These are phyloP conservation scores for Malthinus flaveolus DNA, from an alignment of 2,888 invertebrate species.

Conservation along the genomic window DNA sequence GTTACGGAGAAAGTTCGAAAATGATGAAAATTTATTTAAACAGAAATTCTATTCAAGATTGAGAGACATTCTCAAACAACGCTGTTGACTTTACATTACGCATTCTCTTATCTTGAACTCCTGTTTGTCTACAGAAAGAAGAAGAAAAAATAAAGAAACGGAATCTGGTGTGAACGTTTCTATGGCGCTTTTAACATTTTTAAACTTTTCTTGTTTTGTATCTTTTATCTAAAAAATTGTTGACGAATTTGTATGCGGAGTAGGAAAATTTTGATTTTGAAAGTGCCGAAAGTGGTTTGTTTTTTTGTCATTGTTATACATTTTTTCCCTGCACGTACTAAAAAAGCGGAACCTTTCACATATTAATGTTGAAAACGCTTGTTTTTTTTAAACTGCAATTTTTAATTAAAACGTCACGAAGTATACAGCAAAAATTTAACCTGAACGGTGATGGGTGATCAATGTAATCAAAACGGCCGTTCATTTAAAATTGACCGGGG, in stretches of 20 bases:
- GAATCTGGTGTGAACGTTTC: conserved; percentile 17
- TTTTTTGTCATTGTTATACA: background rate
- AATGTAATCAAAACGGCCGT: too few relatives aligned
- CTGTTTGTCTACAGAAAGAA: conserved; percentile 14
- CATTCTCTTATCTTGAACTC: conserved; percentile 30
- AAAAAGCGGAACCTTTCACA: background rate
- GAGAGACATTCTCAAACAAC: conserved; percentile 35
- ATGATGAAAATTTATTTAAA: conserved; percentile 30
- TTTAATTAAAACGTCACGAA: too few relatives aligned
- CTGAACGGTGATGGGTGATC: too few relatives aligned
- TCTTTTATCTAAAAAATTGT: conserved; percentile 10
- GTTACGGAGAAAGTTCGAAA: conserved; percentile 19
- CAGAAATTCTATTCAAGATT: conserved; percentile 30
- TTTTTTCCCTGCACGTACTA: background rate
- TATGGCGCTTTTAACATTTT: conserved; percentile 26
- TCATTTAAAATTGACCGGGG: too few relatives aligned
- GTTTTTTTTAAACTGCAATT: too few relatives aligned
- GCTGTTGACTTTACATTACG: conserved; percentile 38
- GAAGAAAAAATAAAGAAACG: conserved; percentile 17
- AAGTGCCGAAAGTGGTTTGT: background rate
- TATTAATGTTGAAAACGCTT: too few relatives aligned
- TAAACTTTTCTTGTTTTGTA: conserved; percentile 18
- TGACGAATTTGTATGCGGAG: background rate
- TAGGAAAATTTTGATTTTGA: background rate
- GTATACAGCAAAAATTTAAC: too few relatives aligned